phyloP scores from a whole-genome alignment of 2,888 invertebrate species.

The Euplagia quadripunctaria region DNA sequence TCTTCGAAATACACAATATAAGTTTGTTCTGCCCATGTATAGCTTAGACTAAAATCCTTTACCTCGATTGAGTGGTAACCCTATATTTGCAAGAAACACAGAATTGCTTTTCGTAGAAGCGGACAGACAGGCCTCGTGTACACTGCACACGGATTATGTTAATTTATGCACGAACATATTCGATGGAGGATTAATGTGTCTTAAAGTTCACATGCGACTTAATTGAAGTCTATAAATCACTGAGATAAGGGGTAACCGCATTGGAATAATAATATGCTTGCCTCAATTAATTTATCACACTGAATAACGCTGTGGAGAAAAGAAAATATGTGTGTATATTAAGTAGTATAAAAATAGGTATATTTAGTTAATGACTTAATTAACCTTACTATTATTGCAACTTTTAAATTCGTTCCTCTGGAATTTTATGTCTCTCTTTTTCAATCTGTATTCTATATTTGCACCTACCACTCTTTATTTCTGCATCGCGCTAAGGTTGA shows the following conservation, averaged over 20 bases:
- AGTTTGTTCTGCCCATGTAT: neutral
- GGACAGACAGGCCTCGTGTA: slow-evolving; percentile 39
- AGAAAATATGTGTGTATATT: too few relatives aligned
- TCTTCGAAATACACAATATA: neutral
- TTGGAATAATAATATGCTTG: slow-evolving; percentile 14
- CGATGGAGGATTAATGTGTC: slow-evolving; percentile 41
- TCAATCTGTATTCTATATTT: too few relatives aligned
- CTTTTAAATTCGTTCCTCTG: too few relatives aligned
- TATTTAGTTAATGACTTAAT: too few relatives aligned
- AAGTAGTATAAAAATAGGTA: too few relatives aligned
- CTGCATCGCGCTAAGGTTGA: too few relatives aligned
- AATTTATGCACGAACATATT: slow-evolving; percentile 58
- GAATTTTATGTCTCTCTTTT: too few relatives aligned
- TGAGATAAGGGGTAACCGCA: slow-evolving; percentile 21
- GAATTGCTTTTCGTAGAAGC: slow-evolving; percentile 71
- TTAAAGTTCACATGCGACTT: slow-evolving; percentile 39
- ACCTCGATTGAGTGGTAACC: slow-evolving; percentile 19
- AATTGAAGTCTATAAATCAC: slow-evolving; percentile 46
- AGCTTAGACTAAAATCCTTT: neutral
- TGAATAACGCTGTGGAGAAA: neutral
- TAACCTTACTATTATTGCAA: too few relatives aligned
- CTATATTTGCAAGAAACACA: slow-evolving; percentile 46
- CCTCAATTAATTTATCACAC: slow-evolving; percentile 29
- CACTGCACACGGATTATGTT: slow-evolving; percentile 53
- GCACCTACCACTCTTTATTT: too few relatives aligned